Percentiles rank a stretch among this genome's conserved stretches.
phyloP scores from a whole-genome alignment of 53 echinoderm and acorn worm genomes.

The Echinometra lucunter region DNA sequence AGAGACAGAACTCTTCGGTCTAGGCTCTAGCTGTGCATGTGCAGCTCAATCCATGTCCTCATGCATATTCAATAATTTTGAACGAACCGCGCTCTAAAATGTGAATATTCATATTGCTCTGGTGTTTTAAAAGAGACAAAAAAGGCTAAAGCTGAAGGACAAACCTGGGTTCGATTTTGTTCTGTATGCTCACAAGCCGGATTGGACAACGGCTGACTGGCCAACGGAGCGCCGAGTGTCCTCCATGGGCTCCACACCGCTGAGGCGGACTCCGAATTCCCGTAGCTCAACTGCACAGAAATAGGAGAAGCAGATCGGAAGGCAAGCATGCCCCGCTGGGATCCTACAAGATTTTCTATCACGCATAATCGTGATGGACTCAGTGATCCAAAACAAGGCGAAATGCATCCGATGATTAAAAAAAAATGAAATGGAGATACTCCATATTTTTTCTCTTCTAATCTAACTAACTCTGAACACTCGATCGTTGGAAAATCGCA shows the following conservation, averaged over 20 bases:
- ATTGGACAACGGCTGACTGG: slow-evolving; percentile 36
- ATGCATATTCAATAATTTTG: too few relatives aligned
- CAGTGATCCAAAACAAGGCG: not conserved
- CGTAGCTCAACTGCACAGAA: slow-evolving; percentile 42
- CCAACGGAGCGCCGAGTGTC: not conserved
- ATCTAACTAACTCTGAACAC: not conserved
- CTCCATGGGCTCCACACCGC: slow-evolving; percentile 28
- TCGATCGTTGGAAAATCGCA: not conserved
- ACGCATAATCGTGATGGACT: slow-evolving; percentile 43
- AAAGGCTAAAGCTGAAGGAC: not conserved
- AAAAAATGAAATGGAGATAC: too few relatives aligned
- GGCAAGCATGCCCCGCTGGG: not conserved
- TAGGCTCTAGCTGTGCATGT: too few relatives aligned
- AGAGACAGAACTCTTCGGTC: too few relatives aligned
- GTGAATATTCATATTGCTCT: too few relatives aligned
- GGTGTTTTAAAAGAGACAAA: too few relatives aligned
- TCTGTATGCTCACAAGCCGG: slow-evolving; percentile 4
- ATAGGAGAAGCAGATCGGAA: not conserved
- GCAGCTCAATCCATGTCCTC: too few relatives aligned
- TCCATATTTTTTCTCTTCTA: too few relatives aligned
- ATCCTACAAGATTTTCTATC: slow-evolving; percentile 33
- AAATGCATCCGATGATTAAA: not conserved
- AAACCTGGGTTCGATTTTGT: slow-evolving; percentile 26
- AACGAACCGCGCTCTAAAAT: too few relatives aligned
- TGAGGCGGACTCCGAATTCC: slow-evolving; percentile 5